Evolutionary conservation across 2,113 vertebrate species (phyloP).

Genomic region (Gobio gobio): DNA sequence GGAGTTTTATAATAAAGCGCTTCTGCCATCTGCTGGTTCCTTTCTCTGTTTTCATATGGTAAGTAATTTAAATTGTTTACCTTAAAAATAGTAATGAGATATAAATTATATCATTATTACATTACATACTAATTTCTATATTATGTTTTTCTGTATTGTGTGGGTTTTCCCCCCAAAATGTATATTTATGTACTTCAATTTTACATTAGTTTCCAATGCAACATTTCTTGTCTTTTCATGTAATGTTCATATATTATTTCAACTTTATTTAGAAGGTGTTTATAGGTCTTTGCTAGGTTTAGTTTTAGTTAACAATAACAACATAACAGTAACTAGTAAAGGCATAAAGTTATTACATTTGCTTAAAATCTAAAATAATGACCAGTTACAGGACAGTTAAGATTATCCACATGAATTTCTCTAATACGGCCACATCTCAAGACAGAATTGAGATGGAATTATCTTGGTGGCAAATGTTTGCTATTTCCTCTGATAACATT

Average conservation of each 20-base stretch:
- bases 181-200: neutral
- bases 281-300: neutral
- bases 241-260: too few species aligned
- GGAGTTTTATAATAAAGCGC: neutral
- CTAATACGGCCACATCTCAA: neutral
- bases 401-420: too few species aligned
- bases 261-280: too few species aligned
- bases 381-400: neutral
- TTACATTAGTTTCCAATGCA: neutral
- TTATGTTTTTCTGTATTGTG: neutral
- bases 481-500: neutral
- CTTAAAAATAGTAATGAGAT: neutral
- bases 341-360: neutral
- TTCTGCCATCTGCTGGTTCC: conserved; percentile 43
- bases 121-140: too few species aligned
- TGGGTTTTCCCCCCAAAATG: neutral
- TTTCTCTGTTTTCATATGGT: neutral
- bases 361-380: neutral
- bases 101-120: too few species aligned
- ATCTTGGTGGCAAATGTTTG: neutral
- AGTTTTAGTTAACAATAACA: neutral
- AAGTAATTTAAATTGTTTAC: neutral
- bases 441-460: neutral
- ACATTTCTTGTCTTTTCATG: neutral
- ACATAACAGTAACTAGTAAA: neutral